Conservation (phyloP, 2,888 invertebrate genomes). For the Calliphora vomitoria region DNA sequence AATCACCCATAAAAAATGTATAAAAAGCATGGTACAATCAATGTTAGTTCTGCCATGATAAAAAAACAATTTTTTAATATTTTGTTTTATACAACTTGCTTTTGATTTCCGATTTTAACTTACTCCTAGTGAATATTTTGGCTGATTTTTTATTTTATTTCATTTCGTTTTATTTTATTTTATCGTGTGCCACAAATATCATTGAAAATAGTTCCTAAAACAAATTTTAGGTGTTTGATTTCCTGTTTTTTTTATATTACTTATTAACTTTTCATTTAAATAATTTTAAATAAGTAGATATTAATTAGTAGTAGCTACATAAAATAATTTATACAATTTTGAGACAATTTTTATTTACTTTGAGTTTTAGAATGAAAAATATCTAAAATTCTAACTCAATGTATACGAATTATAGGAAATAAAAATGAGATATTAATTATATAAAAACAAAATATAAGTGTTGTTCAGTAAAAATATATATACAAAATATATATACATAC, state of each 20-base stretch:
- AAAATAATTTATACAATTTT: constrained; percentile 32
- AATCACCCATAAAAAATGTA: too few species aligned
- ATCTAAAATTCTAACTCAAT: constrained; percentile 55
- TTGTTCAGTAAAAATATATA: constrained; percentile 62
- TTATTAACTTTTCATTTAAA: constrained; percentile 19
- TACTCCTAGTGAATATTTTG: background rate
- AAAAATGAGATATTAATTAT: constrained; percentile 15
- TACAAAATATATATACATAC: constrained; percentile 24
- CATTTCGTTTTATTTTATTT: constrained; percentile 2
- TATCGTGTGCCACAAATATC: constrained; percentile 65
- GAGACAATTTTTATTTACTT: constrained; percentile 25
- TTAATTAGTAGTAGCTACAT: background rate
- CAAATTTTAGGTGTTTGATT: constrained; percentile 56
- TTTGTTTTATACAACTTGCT: too few species aligned
- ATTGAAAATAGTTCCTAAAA: constrained; percentile 71
- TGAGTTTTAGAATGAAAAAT: constrained; percentile 45
- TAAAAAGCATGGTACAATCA: too few species aligned
- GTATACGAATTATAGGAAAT: constrained; percentile 70
- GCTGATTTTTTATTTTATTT: background rate
- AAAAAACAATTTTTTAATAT: too few species aligned
- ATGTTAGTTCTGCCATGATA: too few species aligned
- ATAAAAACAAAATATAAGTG: constrained; percentile 62
- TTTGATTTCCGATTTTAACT: too few species aligned
- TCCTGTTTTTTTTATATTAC: constrained; percentile 41
- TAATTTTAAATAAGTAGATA: background rate